Evolutionary conservation across 2,797 vertebrate genomes (phyloP), one percentile per base, ranked within the genome.

Genomic region (Peromyscus aztecus): DNA sequence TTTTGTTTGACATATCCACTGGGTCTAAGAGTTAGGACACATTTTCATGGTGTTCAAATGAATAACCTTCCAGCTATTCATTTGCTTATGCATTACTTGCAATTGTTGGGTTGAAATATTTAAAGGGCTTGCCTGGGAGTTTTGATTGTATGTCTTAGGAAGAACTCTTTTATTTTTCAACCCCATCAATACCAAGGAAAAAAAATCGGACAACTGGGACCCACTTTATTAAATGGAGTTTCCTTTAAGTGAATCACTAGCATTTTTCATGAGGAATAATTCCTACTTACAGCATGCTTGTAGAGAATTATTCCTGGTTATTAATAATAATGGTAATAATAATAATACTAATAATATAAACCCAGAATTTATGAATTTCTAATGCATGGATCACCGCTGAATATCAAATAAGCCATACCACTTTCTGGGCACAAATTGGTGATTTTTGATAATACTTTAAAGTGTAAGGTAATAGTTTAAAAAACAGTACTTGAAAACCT

Each of bases 311-410:
- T 49, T 24, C 10, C 17, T 82, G 21, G 14, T 27, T 94, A 83
- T 27, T 94, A 83, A 83, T 95, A 10, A 29, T 61, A 57, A 40
- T 94, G 9, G 14, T 27, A 14, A 37, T 37, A 59, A 17, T 71
- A 49, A 37, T 37, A 59, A 13, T 71, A 49, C 34, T 52, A 43
- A 23, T 67, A 49, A 84, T 90, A 73, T 10, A 65, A 65, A 67
- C 71, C 19, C 24, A 87, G 46, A 76, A 65, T 83, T 46, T 92
- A 71, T 94, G 43, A 78, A 92, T 92, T 94, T 27, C 55, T 75
- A 90, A 73, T 52, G 4, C 9, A 83, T 11, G 4, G 23, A 6
- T 91, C 52, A 89, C 21, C 52, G 77, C 16, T 94, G 46, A 90
- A 86, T 82, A 49, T 49, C 40, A 92, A 94, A 75, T 59, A 91